phyloP scores from a whole-genome alignment of 2,888 invertebrate genomes.

The Pherbina coryleti region DNA sequence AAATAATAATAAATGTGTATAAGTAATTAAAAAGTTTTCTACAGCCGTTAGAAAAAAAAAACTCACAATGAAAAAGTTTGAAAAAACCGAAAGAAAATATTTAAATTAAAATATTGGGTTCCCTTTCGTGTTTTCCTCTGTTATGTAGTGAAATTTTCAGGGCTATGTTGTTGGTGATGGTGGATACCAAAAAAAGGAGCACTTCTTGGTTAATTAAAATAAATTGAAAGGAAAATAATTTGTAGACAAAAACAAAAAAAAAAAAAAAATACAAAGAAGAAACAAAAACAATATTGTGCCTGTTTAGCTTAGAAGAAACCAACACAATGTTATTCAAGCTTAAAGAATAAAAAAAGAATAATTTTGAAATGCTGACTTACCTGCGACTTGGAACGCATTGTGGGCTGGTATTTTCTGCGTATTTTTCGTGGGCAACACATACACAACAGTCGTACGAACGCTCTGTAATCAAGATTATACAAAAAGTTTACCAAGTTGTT shows the following conservation, averaged over 20 bases:
- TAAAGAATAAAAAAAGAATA: neutral
- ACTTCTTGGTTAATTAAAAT: neutral
- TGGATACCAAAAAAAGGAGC: neutral
- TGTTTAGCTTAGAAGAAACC: neutral
- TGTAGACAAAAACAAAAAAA: neutral
- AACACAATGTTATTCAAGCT: neutral
- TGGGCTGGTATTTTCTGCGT: slow-evolving; percentile 84
- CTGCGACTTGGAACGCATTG: slow-evolving; percentile 89
- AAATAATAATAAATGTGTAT: neutral
- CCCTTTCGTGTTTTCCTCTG: neutral
- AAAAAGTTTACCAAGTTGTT: slow-evolving; percentile 25
- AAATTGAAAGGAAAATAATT: slow-evolving; percentile 2
- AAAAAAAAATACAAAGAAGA: neutral
- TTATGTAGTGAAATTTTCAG: neutral
- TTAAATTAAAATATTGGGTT: neutral
- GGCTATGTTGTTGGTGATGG: neutral
- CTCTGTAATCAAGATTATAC: slow-evolving; percentile 77
- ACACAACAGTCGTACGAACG: slow-evolving; percentile 91
- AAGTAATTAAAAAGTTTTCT: neutral
- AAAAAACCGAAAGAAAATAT: neutral
- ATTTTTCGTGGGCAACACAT: slow-evolving; percentile 88
- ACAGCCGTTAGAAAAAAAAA: too few relatives aligned
- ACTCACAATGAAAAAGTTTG: neutral
- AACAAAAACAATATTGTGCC: too few relatives aligned
- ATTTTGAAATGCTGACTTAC: slow-evolving; percentile 70